Evolutionary conservation across 2,888 invertebrate genomes (phyloP).

Genomic region (Hydrotaea cyrtoneurina): DNA sequence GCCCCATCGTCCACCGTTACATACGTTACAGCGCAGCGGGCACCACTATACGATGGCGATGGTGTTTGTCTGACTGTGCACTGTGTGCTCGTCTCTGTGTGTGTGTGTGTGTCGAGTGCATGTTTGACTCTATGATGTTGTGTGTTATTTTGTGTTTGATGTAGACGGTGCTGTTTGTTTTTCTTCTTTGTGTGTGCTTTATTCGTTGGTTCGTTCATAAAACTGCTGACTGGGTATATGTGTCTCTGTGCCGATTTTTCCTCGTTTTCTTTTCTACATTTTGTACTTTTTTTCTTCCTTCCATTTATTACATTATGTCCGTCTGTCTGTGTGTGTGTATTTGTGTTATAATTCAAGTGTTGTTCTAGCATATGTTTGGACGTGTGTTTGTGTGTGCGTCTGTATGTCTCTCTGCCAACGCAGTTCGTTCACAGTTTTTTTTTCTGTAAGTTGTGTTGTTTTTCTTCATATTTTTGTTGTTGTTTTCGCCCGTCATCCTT

Average conservation of each 20-base stretch:
- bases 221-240: constrained; percentile 77
- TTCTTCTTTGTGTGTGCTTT: constrained; percentile 39
- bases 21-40: neutral
- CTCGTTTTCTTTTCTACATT: constrained; percentile 46
- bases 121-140: constrained; percentile 24
- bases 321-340: neutral
- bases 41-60: neutral
- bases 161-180: neutral
- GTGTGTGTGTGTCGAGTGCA: neutral
- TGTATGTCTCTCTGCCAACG: constrained; percentile 41
- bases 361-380: constrained; percentile 7
- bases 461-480: too few relatives aligned
- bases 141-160: constrained; percentile 17
- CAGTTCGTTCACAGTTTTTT: constrained; percentile 60
- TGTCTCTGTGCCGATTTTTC: constrained; percentile 78
- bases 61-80: neutral
- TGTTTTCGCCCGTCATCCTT: constrained; percentile 15
- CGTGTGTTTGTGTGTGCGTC: constrained; percentile 40
- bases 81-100: constrained; percentile 6
- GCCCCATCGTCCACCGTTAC: neutral
- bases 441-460: constrained; percentile 33
- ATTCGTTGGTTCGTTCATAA: constrained; percentile 47
- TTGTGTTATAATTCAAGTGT: neutral
- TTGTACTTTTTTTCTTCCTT: too few relatives aligned
- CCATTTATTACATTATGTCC: neutral